A percentile compares a stretch with the other conserved stretches of the same genome.
Conservation (phyloP, 2,888 invertebrate genomes). For the Aricia artaxerxes region DNA sequence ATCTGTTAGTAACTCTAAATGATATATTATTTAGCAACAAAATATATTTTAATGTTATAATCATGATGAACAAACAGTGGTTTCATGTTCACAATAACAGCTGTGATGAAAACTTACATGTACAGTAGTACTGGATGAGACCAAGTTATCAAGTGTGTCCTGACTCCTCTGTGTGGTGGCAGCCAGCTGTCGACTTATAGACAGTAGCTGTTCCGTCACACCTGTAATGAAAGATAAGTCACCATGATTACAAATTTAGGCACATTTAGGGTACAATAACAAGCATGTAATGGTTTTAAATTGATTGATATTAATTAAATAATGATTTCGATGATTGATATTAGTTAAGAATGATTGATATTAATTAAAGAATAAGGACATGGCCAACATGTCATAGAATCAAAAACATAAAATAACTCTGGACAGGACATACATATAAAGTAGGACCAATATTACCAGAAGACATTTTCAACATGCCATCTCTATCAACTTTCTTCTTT, state of each 20-base stretch:
- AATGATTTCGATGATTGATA: no score
- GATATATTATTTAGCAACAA: neutral
- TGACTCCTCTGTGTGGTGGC: constrained; percentile 94
- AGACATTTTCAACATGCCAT: constrained; percentile 84
- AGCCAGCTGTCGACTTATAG: constrained; percentile 91
- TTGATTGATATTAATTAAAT: no score
- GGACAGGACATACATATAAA: neutral
- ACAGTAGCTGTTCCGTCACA: constrained; percentile 91
- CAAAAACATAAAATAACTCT: no score
- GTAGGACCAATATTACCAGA: constrained; percentile 57
- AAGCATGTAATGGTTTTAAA: no score
- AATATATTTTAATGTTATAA: neutral
- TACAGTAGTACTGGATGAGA: constrained; percentile 84
- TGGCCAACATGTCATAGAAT: no score
- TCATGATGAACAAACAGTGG: neutral
- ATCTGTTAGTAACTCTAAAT: no score
- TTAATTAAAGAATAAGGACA: no score
- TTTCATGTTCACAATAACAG: neutral
- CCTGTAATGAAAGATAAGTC: constrained; percentile 57
- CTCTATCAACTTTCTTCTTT: constrained; percentile 83
- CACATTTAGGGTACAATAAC: no score
- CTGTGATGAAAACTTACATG: constrained; percentile 56
- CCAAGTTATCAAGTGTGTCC: constrained; percentile 89
- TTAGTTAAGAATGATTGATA: no score
- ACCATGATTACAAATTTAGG: no score